Evolutionary conservation across 2,797 vertebrate species (phyloP).

Genomic region (Intellagama lesueurii): DNA sequence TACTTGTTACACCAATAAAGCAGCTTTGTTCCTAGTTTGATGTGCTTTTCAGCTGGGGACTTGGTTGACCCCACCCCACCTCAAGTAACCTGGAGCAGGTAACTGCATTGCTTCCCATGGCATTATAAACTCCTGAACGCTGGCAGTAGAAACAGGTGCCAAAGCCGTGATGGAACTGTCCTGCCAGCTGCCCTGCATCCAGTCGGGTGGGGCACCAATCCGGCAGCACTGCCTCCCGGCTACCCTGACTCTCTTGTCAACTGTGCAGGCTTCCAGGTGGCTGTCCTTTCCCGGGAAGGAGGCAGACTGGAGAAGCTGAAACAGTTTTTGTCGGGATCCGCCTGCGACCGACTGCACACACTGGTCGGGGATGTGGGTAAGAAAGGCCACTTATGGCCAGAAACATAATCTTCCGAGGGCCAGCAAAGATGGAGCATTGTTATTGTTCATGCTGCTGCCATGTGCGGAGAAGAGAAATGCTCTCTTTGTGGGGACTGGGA

Average conservation of each 20-base stretch:
- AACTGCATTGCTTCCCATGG: too few relatives aligned
- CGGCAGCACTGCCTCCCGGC: background rate
- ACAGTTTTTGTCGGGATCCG: slow-evolving; percentile 77
- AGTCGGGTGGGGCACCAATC: too few relatives aligned
- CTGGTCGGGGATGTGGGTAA: slow-evolving; percentile 85
- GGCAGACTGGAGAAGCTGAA: slow-evolving; percentile 80
- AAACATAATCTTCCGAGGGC: too few relatives aligned
- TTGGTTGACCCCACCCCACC: too few relatives aligned
- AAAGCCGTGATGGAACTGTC: background rate
- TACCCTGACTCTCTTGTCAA: background rate
- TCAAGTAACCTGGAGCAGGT: too few relatives aligned
- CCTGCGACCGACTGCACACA: slow-evolving; percentile 80
- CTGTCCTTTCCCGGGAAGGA: slow-evolving; percentile 84
- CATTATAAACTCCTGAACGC: background rate
- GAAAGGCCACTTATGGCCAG: slow-evolving; percentile 26
- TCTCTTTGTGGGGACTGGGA: background rate
- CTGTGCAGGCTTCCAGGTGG: slow-evolving; percentile 83
- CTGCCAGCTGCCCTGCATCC: too few relatives aligned
- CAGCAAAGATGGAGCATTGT: too few relatives aligned
- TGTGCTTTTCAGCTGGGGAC: too few relatives aligned
- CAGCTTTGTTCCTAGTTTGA: too few relatives aligned
- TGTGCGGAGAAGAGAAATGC: too few relatives aligned
- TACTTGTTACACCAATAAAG: too few relatives aligned
- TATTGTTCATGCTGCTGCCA: too few relatives aligned
- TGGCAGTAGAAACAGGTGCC: background rate